Conservation (phyloP, 2,888 invertebrate genomes). For the Lucinisca nassula region DNA sequence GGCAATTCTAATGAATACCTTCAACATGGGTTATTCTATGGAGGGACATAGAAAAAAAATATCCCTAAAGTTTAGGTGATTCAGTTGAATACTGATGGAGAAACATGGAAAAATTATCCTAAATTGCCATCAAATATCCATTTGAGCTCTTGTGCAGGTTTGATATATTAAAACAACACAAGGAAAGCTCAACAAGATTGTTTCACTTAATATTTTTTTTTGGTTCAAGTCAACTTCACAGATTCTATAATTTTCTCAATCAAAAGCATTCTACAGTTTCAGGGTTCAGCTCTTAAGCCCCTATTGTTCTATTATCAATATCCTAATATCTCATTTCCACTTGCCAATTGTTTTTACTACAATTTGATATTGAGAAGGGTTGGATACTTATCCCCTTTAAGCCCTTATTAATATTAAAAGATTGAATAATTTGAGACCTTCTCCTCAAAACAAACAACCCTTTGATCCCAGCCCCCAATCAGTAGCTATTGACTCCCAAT, state of each 20-base stretch:
- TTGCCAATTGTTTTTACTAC: background rate
- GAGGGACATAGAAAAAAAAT: too few species aligned
- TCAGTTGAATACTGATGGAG: too few species aligned
- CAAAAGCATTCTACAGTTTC: background rate
- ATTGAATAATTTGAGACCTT: constrained; percentile 58
- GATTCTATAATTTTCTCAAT: background rate
- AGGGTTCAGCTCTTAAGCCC: background rate
- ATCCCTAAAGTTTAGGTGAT: too few species aligned
- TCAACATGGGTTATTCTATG: too few species aligned
- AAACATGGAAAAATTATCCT: too few species aligned
- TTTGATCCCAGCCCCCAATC: constrained; percentile 55
- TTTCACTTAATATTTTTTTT: background rate
- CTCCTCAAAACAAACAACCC: constrained; percentile 32
- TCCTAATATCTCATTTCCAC: background rate
- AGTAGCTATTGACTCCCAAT: constrained; percentile 10
- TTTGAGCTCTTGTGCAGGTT: too few species aligned
- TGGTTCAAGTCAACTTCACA: background rate
- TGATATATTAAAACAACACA: background rate
- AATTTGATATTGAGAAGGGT: background rate
- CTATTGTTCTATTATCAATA: background rate
- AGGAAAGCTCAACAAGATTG: background rate
- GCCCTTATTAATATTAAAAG: constrained; percentile 42
- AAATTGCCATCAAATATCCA: too few species aligned
- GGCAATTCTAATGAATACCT: too few species aligned
- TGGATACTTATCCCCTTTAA: background rate